These are phyloP conservation scores for Prolemur simus DNA, from an alignment of 2,113 vertebrate species.

Conservation along the genomic window DNA sequence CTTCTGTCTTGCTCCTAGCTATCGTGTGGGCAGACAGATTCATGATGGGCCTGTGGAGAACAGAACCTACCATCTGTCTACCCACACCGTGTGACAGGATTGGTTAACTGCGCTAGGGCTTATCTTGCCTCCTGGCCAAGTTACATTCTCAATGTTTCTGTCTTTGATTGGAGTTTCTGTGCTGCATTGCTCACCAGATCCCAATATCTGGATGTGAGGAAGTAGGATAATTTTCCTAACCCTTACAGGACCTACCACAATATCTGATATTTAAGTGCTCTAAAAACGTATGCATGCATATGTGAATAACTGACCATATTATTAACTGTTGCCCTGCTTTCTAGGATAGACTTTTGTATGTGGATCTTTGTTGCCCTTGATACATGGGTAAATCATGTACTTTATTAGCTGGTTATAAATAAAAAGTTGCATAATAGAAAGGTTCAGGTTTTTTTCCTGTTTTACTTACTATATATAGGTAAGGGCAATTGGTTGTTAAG, in stretches of 20 bases:
- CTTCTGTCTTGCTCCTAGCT: not conserved
- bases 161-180: not conserved
- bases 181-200: not conserved
- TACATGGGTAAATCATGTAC: not conserved
- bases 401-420: not conserved
- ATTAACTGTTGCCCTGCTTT: not conserved
- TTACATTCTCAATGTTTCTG: not conserved
- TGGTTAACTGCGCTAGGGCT: not conserved
- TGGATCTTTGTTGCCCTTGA: not conserved
- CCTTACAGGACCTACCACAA: not conserved
- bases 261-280: not conserved
- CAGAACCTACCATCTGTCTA: not conserved
- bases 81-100: not conserved
- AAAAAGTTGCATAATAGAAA: conserved; percentile 3
- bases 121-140: not conserved
- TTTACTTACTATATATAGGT: not conserved
- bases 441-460: not conserved
- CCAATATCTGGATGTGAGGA: not conserved
- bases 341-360: not conserved
- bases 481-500: not conserved
- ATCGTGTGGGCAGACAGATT: not conserved
- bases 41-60: not conserved
- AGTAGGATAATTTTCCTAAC: not conserved
- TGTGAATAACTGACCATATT: not conserved
- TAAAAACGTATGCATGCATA: not conserved